Evolutionary conservation across 1,140 invertebrate genomes (phyloP).

Genomic region (Adoxophyes honmai): DNA sequence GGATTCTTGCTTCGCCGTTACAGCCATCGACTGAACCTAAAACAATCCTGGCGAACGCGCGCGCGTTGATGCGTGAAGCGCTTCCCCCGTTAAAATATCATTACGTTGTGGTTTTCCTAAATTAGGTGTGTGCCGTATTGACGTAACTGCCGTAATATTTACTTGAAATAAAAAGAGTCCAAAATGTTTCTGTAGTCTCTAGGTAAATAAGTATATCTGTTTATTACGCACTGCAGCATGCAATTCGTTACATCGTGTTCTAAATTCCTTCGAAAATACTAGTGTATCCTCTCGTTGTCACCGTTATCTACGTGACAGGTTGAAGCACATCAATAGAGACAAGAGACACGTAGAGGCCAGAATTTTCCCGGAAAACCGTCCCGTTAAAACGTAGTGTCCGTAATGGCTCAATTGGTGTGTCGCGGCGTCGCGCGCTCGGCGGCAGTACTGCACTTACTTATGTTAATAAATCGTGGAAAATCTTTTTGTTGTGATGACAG

Average conservation of each 20-base stretch:
- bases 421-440: no score
- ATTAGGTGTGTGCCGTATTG: no score
- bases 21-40: background rate
- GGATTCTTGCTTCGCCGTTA: background rate
- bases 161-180: no score
- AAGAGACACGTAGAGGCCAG: slow-evolving; percentile 11
- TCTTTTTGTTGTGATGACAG: slow-evolving; percentile 8
- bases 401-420: slow-evolving; percentile 8
- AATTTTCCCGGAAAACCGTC: slow-evolving; percentile 7
- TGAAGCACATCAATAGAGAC: background rate
- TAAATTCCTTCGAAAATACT: slow-evolving; percentile 1
- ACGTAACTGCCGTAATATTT: no score
- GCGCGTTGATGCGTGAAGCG: no score
- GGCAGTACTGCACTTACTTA: background rate
- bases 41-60: no score
- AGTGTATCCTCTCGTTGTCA: slow-evolving; percentile 1
- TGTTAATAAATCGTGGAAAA: background rate
- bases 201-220: no score
- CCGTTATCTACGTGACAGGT: slow-evolving; percentile 14
- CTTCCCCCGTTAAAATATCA: no score
- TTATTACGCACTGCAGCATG: no score
- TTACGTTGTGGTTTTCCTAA: no score
- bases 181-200: no score
- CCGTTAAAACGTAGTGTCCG: slow-evolving; percentile 10
- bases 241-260: background rate